phyloP scores from a whole-genome alignment of 2,113 vertebrate genomes.

The Vanacampus margaritifer region DNA sequence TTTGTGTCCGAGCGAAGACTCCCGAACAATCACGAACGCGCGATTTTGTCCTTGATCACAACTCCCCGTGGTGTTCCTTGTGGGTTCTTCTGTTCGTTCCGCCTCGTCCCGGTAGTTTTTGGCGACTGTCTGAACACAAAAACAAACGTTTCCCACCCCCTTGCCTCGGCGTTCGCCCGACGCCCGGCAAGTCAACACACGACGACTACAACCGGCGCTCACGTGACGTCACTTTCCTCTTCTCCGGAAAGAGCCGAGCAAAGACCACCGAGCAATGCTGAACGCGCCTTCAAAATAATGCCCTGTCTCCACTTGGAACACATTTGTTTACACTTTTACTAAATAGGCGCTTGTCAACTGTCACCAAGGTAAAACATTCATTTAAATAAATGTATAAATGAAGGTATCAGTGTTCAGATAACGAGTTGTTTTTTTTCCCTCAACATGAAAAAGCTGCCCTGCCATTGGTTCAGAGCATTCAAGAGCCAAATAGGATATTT shows the following conservation, averaged over 20 bases:
- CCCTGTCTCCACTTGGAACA: neutral
- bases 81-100: neutral
- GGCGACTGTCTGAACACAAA: neutral
- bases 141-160: no score
- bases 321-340: neutral
- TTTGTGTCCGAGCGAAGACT: neutral
- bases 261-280: neutral
- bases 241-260: neutral
- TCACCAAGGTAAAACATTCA: no score
- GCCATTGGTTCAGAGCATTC: no score
- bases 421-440: no score
- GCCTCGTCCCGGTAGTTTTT: neutral
- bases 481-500: no score
- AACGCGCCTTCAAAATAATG: conserved; percentile 4
- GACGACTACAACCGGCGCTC: neutral
- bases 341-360: no score
- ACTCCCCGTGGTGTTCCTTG: neutral
- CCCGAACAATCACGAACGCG: neutral
- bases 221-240: neutral
- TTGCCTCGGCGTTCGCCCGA: no score
- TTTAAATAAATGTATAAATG: no score
- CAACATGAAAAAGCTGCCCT: no score
- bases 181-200: neutral
- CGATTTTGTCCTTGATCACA: neutral
- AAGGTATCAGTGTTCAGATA: no score